Evolutionary conservation across 2,797 vertebrate species (phyloP).

Genomic region (Darevskia nairensis): DNA sequence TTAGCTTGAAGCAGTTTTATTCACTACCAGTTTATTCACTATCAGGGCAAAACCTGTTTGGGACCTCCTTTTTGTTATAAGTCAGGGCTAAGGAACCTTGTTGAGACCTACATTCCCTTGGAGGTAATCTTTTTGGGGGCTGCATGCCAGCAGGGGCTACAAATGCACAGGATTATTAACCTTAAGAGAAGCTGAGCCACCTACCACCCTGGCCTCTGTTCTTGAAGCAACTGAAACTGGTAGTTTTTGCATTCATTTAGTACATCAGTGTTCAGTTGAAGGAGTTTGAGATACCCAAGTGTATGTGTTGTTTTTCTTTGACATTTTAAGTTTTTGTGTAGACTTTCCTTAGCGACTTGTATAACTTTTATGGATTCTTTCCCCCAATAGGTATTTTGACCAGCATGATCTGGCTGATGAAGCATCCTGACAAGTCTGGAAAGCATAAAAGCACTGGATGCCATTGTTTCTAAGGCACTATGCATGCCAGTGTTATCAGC

Average conservation of each 20-base stretch:
- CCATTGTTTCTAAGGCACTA: not conserved
- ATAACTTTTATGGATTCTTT: constrained; percentile 14
- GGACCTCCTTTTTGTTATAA: not conserved
- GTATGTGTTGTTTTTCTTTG: not conserved
- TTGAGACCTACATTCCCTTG: too few species aligned
- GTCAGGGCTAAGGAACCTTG: too few species aligned
- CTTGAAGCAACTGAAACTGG: not conserved
- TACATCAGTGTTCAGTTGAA: not conserved
- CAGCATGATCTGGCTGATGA: constrained; percentile 87
- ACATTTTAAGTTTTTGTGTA: not conserved
- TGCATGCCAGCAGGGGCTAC: too few species aligned
- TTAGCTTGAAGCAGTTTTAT: not conserved
- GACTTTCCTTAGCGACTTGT: not conserved
- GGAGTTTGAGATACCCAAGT: not conserved
- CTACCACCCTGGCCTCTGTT: not conserved
- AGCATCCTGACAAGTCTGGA: constrained; percentile 69
- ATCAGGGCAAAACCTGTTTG: not conserved
- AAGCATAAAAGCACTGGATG: not conserved
- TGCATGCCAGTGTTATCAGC: constrained; percentile 16
- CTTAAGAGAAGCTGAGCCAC: not conserved
- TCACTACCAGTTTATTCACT: too few species aligned
- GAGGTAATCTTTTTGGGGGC: too few species aligned
- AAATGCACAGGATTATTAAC: too few species aligned
- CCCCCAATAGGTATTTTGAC: constrained; percentile 83
- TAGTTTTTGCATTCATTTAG: not conserved